Evolutionary conservation across 2,113 vertebrate species (phyloP).

Genomic region (Panurus biarmicus): DNA sequence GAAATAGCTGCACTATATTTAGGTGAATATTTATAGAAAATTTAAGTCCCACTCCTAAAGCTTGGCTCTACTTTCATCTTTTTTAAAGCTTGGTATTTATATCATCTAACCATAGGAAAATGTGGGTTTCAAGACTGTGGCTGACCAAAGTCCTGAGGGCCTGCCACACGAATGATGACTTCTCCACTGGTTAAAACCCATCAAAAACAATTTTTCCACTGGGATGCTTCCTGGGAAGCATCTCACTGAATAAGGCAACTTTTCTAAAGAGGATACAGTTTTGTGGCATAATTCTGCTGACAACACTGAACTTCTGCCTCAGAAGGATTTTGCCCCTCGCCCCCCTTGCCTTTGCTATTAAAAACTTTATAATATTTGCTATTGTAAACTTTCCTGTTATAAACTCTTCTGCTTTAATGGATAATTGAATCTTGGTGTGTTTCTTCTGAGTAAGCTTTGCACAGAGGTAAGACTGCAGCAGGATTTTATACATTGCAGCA

Average conservation of each 20-base stretch:
- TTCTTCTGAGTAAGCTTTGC: not conserved
- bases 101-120: not conserved
- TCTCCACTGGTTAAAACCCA: not conserved
- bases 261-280: not conserved
- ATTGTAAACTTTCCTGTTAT: not conserved
- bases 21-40: slow-evolving; percentile 12
- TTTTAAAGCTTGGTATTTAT: slow-evolving; percentile 5
- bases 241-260: not conserved
- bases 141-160: not conserved
- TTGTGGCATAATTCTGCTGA: not conserved
- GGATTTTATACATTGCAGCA: not conserved
- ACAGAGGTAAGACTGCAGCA: not conserved
- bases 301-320: not conserved
- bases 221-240: not conserved
- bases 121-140: not conserved
- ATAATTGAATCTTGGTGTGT: not conserved
- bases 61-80: not conserved
- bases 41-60: not conserved
- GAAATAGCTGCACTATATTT: not conserved
- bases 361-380: not conserved
- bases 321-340: not conserved
- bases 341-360: not conserved
- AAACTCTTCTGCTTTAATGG: not conserved
- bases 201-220: not conserved
- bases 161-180: not conserved